phyloP scores from a whole-genome alignment of 2,797 vertebrate species.

The Anabacerthia variegaticeps region DNA sequence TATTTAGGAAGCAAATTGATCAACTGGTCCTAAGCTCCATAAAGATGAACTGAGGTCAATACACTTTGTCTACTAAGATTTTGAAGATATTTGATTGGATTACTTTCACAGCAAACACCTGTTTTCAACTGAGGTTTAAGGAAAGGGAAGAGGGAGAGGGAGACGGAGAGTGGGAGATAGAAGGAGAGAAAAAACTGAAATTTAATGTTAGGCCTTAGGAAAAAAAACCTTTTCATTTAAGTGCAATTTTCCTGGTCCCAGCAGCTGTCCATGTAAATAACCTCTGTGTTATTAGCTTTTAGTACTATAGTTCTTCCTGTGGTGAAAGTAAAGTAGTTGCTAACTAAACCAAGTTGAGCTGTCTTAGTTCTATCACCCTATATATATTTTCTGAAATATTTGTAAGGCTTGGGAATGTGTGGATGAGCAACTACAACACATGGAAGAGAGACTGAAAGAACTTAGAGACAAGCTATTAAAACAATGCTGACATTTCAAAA shows the following conservation, averaged over 20 bases:
- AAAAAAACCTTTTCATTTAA: constrained; percentile 7
- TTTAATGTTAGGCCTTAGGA: constrained; percentile 14
- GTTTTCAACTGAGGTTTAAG: constrained; percentile 8
- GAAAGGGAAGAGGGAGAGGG: too few species aligned
- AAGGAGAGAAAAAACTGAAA: background rate
- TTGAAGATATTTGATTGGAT: constrained; percentile 63
- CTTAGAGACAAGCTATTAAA: background rate
- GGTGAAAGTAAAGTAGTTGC: background rate
- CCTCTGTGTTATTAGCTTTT: background rate
- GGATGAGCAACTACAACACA: background rate
- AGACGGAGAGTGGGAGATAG: too few species aligned
- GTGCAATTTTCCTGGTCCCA: background rate
- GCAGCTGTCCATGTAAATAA: constrained; percentile 31
- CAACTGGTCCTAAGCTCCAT: constrained; percentile 57
- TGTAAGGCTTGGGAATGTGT: background rate
- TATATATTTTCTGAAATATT: background rate
- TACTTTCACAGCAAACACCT: constrained; percentile 40
- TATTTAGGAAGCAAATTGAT: constrained; percentile 72
- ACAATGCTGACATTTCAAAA: background rate
- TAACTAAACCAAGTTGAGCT: background rate
- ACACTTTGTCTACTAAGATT: constrained; percentile 68
- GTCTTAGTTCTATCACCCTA: background rate
- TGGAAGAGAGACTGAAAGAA: background rate
- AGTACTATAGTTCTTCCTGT: background rate
- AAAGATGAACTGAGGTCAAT: constrained; percentile 69